A percentile compares a stretch with the other conserved stretches of the same genome.
Evolutionary conservation across 1,140 invertebrate genomes (phyloP).

Genomic region (Bombus polaris): DNA sequence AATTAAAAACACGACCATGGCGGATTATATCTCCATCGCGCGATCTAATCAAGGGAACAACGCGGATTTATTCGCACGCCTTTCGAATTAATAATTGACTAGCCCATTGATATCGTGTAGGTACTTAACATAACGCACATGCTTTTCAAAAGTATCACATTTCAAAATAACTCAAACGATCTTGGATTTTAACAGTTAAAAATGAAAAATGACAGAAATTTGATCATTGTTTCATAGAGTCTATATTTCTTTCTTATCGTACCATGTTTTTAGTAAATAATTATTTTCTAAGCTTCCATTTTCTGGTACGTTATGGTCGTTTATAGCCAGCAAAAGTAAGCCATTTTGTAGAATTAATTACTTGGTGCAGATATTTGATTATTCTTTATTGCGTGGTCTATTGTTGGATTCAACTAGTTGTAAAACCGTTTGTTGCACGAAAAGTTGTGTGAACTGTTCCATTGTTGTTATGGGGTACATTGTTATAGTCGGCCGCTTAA

Average conservation of each 20-base stretch:
- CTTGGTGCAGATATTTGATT: background rate
- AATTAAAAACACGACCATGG: slow-evolving; percentile 62
- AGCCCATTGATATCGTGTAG: slow-evolving; percentile 4
- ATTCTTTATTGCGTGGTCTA: background rate
- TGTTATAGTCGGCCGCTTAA: background rate
- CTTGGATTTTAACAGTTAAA: too few relatives aligned
- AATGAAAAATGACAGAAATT: background rate
- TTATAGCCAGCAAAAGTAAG: background rate
- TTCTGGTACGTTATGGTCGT: background rate
- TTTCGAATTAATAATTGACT: slow-evolving; percentile 30
- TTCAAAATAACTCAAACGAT: background rate
- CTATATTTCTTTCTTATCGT: background rate
- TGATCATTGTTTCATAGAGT: background rate
- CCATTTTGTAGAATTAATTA: background rate
- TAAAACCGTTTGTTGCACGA: background rate
- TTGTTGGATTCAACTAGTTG: background rate
- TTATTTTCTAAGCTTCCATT: background rate
- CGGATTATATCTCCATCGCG: slow-evolving; percentile 24
- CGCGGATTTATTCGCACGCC: background rate
- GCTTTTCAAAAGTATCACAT: background rate
- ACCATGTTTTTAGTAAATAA: background rate
- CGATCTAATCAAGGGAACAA: slow-evolving; percentile 40
- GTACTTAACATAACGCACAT: background rate
- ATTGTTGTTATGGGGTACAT: background rate
- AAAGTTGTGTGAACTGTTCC: background rate